These are phyloP conservation scores for Microcebus lehilahytsara DNA, from an alignment of 2,113 vertebrate species.

Conservation along the genomic window DNA sequence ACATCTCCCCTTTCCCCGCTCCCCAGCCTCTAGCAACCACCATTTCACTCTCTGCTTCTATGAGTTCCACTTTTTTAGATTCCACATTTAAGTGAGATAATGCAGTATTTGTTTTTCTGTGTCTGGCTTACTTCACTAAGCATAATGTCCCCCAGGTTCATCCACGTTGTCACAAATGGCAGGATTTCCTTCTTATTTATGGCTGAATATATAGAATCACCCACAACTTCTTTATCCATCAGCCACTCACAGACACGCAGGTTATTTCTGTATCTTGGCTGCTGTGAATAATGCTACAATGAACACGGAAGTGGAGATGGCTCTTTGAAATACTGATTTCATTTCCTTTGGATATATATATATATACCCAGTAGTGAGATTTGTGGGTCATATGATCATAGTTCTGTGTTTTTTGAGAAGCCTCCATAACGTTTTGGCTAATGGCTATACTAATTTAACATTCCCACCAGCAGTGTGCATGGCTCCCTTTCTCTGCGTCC, in stretches of 20 bases:
- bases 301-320: neutral
- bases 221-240: neutral
- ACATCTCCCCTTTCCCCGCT: neutral
- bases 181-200: neutral
- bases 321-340: neutral
- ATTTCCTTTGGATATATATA: neutral
- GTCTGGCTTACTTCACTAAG: neutral
- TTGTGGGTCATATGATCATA: neutral
- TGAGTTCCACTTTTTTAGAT: neutral
- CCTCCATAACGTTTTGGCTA: neutral
- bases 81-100: neutral
- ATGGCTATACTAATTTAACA: neutral
- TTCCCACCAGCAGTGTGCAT: neutral
- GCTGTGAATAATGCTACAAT: neutral
- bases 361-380: neutral
- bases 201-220: neutral
- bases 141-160: neutral
- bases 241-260: neutral
- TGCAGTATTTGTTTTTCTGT: neutral
- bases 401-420: neutral
- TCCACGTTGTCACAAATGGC: neutral
- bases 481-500: neutral
- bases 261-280: neutral
- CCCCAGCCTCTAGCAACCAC: neutral
- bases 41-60: neutral